Evolutionary conservation across 2,113 vertebrate species (phyloP), one percentile per base, ranked within the genome.

Genomic region (Octodon degus): DNA sequence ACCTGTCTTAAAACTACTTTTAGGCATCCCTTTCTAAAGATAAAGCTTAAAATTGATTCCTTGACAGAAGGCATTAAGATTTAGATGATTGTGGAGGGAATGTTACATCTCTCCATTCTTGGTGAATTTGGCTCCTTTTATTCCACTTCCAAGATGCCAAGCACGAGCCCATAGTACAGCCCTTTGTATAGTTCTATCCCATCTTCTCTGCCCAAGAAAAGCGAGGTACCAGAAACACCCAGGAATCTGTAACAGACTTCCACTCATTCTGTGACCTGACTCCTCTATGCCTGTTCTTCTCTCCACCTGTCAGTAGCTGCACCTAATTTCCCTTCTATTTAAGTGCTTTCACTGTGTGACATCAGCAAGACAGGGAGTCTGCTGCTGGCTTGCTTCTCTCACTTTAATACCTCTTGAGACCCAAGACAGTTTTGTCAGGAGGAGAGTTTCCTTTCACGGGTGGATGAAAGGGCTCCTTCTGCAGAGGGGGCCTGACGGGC

Each of bases 1-100:
- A 37, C 40, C 40, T 91, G 50, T 67, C 19, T 95, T 88, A 70
- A 91, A 90, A 93, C 30, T 83, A 68, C 80, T 86, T 93, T 83
- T 43, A 83, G 63, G 27, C 67, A 89, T 68, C 67, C 76, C 91
- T 87, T 87, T 86, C 84, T 68, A 43, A 90, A 88, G 40, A 90
- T 77, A 91, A 86, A 50, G 10, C 53, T 92, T 94, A 91, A 77
- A 76, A 82, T 55, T 1, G 37, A 88, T 86, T 80, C n/a, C n/a
- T 88, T 37, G 2, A 37, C 30, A 50, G 25, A 76, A 91, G 1
- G 13, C 94, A 86, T 34, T 89, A 67, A 77, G 89, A 63, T 11
- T 32, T 47, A 89, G 74, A 63, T 79, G 40, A 43, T 27, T 60
- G 53, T 13, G 43, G 58, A 81, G 40, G 25, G 30, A 53, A 30